A percentile compares a stretch with the other conserved stretches of the same genome.
Conservation (phyloP, 2,888 invertebrate species). For the Lypha dubia region DNA sequence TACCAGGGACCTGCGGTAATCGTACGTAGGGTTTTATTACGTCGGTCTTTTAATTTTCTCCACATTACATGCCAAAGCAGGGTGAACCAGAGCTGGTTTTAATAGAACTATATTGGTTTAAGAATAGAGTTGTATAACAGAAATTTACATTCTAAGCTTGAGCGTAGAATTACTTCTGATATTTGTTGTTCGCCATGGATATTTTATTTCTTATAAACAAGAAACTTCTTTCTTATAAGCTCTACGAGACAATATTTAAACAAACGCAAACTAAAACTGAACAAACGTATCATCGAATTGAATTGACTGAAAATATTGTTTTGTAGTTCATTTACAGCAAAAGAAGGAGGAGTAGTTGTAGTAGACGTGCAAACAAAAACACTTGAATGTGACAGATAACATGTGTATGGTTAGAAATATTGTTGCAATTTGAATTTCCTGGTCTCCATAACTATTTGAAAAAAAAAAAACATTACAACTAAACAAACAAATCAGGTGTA, state of each 20-base stretch:
- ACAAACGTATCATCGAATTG: background rate
- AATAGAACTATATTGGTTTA: too few relatives aligned
- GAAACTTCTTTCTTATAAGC: background rate
- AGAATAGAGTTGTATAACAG: too few relatives aligned
- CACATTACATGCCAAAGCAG: too few relatives aligned
- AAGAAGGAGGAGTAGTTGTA: conserved; percentile 63
- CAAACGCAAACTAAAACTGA: background rate
- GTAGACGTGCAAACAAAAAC: conserved; percentile 23
- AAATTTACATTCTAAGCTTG: too few relatives aligned
- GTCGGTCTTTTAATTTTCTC: too few relatives aligned
- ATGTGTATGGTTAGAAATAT: conserved; percentile 66
- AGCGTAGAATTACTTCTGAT: too few relatives aligned
- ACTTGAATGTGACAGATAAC: conserved; percentile 69
- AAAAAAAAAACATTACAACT: conserved; percentile 36
- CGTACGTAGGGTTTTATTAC: too few relatives aligned
- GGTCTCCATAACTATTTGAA: conserved; percentile 62
- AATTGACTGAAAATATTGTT: background rate
- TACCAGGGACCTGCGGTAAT: too few relatives aligned
- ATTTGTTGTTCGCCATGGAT: too few relatives aligned
- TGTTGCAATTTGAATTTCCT: conserved; percentile 69
- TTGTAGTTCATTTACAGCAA: background rate
- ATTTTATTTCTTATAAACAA: too few relatives aligned
- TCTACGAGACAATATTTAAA: too few relatives aligned
- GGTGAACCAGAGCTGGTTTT: too few relatives aligned
- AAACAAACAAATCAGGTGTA: conserved; percentile 77